Conservation (phyloP, 2,888 invertebrate species). For the Diloba caeruleocephala region DNA sequence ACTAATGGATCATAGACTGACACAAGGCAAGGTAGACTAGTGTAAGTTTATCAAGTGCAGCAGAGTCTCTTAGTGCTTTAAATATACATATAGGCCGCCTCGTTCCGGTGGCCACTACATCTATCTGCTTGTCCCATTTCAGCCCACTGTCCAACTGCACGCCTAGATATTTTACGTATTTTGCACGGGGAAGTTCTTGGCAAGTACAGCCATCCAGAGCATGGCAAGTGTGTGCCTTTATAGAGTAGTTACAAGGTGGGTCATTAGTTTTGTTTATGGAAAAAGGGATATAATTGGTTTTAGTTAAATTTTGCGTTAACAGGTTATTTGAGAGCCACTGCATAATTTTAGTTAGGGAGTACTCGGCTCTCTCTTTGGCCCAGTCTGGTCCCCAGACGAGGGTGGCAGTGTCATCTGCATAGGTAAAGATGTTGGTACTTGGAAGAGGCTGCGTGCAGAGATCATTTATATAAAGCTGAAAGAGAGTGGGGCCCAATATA, state of each 20-base stretch:
- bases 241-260: neutral
- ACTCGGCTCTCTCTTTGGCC: neutral
- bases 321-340: no score
- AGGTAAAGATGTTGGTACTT: no score
- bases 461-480: neutral
- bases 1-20: no score
- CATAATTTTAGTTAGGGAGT: neutral
- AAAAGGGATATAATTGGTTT: no score
- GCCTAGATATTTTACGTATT: conserved; percentile 1
- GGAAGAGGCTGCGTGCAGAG: neutral
- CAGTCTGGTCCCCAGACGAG: neutral
- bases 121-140: conserved; percentile 5
- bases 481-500: neutral
- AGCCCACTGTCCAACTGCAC: no score
- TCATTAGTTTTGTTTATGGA: neutral
- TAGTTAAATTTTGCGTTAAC: neutral
- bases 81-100: neutral
- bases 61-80: conserved; percentile 2
- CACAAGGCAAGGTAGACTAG: no score
- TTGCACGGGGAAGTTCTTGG: neutral
- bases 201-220: no score
- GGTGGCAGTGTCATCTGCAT: conserved; percentile 4
- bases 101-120: neutral
- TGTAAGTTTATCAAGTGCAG: no score
- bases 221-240: conserved; percentile 3